Base-by-base conservation (phyloP, 2,797 vertebrate genomes). In the Novumbra hubbsi region DNA sequence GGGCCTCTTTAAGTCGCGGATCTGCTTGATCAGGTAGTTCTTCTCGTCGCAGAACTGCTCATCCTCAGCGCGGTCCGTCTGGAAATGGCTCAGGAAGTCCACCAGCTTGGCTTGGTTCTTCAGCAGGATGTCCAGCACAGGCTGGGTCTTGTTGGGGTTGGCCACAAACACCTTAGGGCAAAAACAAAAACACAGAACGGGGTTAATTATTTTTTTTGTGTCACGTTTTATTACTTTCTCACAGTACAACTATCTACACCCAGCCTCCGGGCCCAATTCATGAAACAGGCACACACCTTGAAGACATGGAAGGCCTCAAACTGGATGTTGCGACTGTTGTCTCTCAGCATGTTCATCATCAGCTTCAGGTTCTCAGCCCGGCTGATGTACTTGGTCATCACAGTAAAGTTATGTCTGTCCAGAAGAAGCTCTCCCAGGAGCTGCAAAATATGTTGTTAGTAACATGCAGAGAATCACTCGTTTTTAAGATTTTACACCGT, bases 1-100 rank as follows among this genome's bases (percentile, higher is more conserved):
- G 15, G 93, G 89, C 84, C 90, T 91, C 88, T 94, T 95, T 79
- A 95, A 89, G 82, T 95, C 94, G 41, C 93, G 92, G 83, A 95
- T 95, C 88, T 95, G 94, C 87, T 94, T 95, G 16, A 94, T 88
- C 81, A 95, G 90, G 90, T 95, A 95, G 91, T 94, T 94, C 86
- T 95, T 95, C 90, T 95, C 94, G 0, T 94, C 94, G 0, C 93
- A 94, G 90, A 95, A 95, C 90, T 95, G 94, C 88, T 95, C 94
- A 1, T 95, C 94, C 76, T 95, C 94, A 0, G 93, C 88, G 27
- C 94, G 68, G 86, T 95, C 94, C 0, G 92, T 93, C 90, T 95
- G 94, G 86, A 95, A 95, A 79, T 94, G 90, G 85, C 90, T 89
- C 80, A 95, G 90, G 89, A 95, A 95, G 0, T 95, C 94, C 77